A percentile compares a stretch with the other conserved stretches of the same genome.
These are phyloP conservation scores for Nasonia oneida DNA, from an alignment of 2,888 invertebrate genomes.

Conservation along the genomic window DNA sequence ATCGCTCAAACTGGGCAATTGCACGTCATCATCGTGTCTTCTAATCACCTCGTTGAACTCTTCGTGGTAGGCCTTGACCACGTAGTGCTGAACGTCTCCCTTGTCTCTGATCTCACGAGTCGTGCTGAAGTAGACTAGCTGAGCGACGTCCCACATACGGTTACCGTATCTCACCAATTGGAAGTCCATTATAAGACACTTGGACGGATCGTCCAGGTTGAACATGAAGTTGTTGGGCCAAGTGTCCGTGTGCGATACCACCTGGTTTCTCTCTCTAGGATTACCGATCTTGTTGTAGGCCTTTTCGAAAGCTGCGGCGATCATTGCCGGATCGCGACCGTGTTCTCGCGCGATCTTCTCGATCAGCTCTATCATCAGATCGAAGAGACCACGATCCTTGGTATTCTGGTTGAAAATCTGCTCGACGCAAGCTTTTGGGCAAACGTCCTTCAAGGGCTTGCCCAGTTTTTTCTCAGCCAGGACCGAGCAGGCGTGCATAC, in stretches of 20 bases:
- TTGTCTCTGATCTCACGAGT: background rate
- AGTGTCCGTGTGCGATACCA: slow-evolving; percentile 24
- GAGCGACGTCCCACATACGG: slow-evolving; percentile 16
- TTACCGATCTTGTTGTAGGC: background rate
- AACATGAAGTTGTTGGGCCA: slow-evolving; percentile 41
- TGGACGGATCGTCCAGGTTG: background rate
- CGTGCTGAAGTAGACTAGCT: slow-evolving; percentile 19
- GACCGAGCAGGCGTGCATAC: slow-evolving; percentile 71
- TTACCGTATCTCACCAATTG: slow-evolving; percentile 22
- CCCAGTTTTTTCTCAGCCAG: slow-evolving; percentile 66
- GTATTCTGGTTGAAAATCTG: background rate
- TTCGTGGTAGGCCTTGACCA: slow-evolving; percentile 9
- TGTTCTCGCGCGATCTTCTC: background rate
- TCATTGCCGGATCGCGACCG: background rate
- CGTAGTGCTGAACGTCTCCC: background rate
- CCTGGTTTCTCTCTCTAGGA: background rate
- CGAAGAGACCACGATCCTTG: background rate
- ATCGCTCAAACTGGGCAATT: slow-evolving; percentile 76
- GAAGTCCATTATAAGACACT: slow-evolving; percentile 15
- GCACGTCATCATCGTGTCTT: slow-evolving; percentile 41
- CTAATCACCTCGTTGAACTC: slow-evolving; percentile 54
- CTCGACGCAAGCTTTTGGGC: slow-evolving; percentile 14
- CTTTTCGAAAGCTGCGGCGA: background rate
- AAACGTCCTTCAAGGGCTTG: background rate
- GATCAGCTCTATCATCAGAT: background rate